Evolutionary conservation across 1,140 invertebrate genomes (phyloP), one percentile per base, ranked within the genome.

Genomic region (Bombus pascuorum): DNA sequence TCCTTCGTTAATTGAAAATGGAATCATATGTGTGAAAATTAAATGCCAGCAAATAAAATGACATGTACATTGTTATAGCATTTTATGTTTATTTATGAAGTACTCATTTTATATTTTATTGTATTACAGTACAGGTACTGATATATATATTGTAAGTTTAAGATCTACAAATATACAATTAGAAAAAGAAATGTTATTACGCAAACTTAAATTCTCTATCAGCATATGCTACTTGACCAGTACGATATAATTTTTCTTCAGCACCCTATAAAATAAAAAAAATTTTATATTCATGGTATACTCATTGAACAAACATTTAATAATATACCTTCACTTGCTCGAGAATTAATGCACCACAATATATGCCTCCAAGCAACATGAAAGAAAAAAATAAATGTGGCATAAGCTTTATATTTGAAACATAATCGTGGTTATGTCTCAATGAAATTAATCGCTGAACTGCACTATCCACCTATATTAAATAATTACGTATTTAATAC

Each of bases 381-480:
- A 32, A 32, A 32, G 32, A 32, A 32, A 32, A 32, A 32, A 32
- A 32, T 32, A 75, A 8, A n/a, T 75, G 34, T 4, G 32, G 57
- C 4, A 12, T 28, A 3, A 62, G 0, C 1, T 2, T 66, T 9
- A 74, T 0, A 18, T 10, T 34, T 22, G 1, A 1, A 8, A n/a
- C 4, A 32, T 34, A 96, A 81, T 95, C 96, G 66, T 96, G 94
- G 9, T 95, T 96, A 0, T 96, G 96, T 94, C 96, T 96, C 96
- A 97, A 96, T 0, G 97, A 96, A 87, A 96, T 93, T 91, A 96
- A 98, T 82, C 97, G 96, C 90, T 97, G 96, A 28, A 98, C 89
- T 37, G 96, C 97, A 72, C 96, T 94, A 94, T 98, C 98, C 93
- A 98, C 97, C 98, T 98, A 93, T 81, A 96, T 96, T n/a, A 53